phyloP scores from a whole-genome alignment of 2,113 vertebrate species.

The Limanda limanda region DNA sequence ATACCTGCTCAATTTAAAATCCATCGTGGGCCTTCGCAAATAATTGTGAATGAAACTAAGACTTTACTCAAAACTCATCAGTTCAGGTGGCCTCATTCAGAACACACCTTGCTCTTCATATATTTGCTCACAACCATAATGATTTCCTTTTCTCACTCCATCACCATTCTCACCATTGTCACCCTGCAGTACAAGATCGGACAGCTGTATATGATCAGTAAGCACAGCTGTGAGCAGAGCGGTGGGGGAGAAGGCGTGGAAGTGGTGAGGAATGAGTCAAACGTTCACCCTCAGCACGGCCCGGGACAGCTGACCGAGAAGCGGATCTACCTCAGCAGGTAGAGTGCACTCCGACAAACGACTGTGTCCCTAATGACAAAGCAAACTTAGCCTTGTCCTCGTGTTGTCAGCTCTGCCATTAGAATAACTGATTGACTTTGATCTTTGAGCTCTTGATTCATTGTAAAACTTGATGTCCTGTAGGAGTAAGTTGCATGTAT shows the following conservation, averaged over 20 bases:
- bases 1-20: too few species aligned
- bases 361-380: constrained; percentile 8
- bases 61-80: too few species aligned
- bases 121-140: not conserved
- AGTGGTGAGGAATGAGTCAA: constrained; percentile 88
- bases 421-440: constrained; percentile 22
- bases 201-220: constrained; percentile 95
- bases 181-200: constrained; percentile 86
- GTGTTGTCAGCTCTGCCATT: constrained; percentile 9
- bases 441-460: constrained; percentile 39
- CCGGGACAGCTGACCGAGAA: constrained; percentile 91
- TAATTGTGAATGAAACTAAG: too few species aligned
- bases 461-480: constrained; percentile 6
- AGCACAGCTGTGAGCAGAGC: constrained; percentile 92
- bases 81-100: too few species aligned
- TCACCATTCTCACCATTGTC: not conserved
- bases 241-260: constrained; percentile 90
- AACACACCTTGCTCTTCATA: not conserved
- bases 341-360: constrained; percentile 8
- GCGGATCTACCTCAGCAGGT: constrained; percentile 92
- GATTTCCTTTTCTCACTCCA: not conserved
- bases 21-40: too few species aligned
- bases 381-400: not conserved
- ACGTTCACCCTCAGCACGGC: constrained; percentile 87
- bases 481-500: not conserved